Evolutionary conservation across 2,888 invertebrate species (phyloP), one percentile per base, ranked within the genome.

Genomic region (Griposia aprilina): DNA sequence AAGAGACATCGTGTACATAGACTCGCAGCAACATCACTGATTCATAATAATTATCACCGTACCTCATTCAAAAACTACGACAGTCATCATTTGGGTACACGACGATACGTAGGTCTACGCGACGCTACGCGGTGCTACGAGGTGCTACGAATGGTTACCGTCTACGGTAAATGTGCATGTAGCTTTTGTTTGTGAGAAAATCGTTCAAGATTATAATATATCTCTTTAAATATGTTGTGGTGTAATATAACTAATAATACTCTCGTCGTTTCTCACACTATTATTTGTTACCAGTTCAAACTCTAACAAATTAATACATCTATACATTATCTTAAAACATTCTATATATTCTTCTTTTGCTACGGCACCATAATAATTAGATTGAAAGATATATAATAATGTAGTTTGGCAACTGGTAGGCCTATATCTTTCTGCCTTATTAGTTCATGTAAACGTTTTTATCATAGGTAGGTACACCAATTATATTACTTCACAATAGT

Each of bases 401-500:
- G 0, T 41, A 41, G 41, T 80, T 57, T 30, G 59, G 57, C 73
- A 73, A 48, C 52, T 62, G 57, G 45, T 72, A 83, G 66, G 55
- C 81, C 76, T 71, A 62, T 45, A 68, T 74, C 52, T 80, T 86
- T 74, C 67, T 66, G 68, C 41, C 70, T 81, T 81, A 57, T 68
- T 5, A 66, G 11, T 66, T 75, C 45, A 67, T 83, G 69, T 79
- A 83, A 74, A 78, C 57, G 26, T 75, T 76, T 73, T 75, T 78
- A 86, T 36, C 81, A n/a, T 67, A 81, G 68, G 52, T 75, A 78
- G 81, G 55, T 87, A 86, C 80, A 80, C 55, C 81, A 80, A 84
- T 81, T 80, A 85, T 67, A 65, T 55, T 87, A 89, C 87, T 87
- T 87, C 90, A 92, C 90, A 94, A 94, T 90, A 93, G 90, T 91